Evolutionary conservation across 2,888 invertebrate species (phyloP), one percentile per base, ranked within the genome.

Genomic region (Panzeria rudis): DNA sequence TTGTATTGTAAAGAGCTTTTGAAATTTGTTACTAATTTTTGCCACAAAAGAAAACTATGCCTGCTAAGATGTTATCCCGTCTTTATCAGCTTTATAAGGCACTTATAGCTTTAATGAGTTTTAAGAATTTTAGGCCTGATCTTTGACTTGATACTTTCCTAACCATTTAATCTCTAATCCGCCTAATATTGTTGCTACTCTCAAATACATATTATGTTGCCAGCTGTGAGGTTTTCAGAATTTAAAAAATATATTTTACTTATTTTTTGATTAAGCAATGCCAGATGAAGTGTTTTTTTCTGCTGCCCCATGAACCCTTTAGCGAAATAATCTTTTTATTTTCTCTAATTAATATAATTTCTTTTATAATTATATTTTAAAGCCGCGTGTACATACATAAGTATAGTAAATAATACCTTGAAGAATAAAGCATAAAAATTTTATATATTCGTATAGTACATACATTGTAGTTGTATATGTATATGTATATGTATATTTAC

Each of bases 301-400:
- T 15, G 8, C 20, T 64, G 68, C 68, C 68, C 68, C 50, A 68
- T 68, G 35, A 20, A 52, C 68, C 68, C 68, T 68, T 68, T 68
- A 15, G 7, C 13, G 35, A 52, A 52, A 35, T 68, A 52, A 50
- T 50, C 47, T 71, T 41, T 54, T 4, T n/a, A 0, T 41, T 44
- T 44, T 44, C 44, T 44, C 4, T n/a, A 44, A 44, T n/a, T 44
- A 44, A 44, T 44, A 5, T 44, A n/a, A n/a, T 44, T 44, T 41
- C 41, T 41, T 15, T 41, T 2, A 38, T 38, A 38, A 38, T 38
- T 38, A 38, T 9, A 8, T 38, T 8, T 41, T 2, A 13, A 15
- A 41, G 41, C 15, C 15, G 41, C 1, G 3, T 3, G 15, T 41
- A 15, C 11, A n/a, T 44, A 44, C 15, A 44, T 15, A 6, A n/a